Conservation (phyloP, 35 echinoderm and acorn worm genomes). For the Hemicentrotus pulcherrimus region DNA sequence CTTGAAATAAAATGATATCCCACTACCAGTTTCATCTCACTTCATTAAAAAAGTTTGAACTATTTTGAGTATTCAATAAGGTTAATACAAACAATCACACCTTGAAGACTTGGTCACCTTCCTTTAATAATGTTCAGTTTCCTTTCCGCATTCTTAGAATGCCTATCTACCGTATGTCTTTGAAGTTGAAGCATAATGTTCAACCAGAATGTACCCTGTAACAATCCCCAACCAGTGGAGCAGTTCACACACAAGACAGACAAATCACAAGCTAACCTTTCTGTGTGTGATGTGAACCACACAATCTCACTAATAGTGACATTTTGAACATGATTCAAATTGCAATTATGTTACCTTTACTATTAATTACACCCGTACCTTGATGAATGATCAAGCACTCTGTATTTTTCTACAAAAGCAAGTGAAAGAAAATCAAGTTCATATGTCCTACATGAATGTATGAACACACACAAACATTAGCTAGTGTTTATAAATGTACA, state of each 20-base stretch:
- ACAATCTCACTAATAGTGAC: not conserved
- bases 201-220: constrained; percentile 9
- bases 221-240: not conserved
- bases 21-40: not conserved
- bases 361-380: not conserved
- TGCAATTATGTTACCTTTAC: not conserved
- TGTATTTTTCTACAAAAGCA: not conserved
- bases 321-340: not conserved
- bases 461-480: too few species aligned
- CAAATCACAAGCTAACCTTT: not conserved
- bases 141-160: not conserved
- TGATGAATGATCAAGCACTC: not conserved
- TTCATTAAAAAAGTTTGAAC: not conserved
- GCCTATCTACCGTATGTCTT: not conserved
- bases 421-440: too few species aligned
- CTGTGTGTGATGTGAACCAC: not conserved
- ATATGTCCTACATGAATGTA: too few species aligned
- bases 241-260: not conserved
- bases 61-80: too few species aligned
- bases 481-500: too few species aligned
- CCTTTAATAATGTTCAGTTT: constrained; percentile 4
- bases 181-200: not conserved
- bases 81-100: not conserved
- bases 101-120: not conserved
- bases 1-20: too few species aligned